phyloP scores from a whole-genome alignment of 2,113 vertebrate genomes.

The Daboia siamensis region DNA sequence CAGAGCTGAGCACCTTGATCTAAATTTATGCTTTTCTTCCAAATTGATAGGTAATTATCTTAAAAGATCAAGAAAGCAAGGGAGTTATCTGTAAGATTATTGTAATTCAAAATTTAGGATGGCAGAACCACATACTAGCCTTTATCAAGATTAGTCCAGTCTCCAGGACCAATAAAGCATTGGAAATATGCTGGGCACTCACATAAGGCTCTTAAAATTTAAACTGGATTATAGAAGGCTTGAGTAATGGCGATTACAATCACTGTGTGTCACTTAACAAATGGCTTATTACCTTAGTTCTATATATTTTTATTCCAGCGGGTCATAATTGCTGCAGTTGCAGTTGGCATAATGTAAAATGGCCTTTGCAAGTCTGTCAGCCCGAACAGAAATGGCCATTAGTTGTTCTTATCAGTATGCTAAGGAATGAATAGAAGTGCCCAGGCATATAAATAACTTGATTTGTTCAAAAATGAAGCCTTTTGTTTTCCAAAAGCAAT shows the following conservation, averaged over 20 bases:
- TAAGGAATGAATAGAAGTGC: not conserved
- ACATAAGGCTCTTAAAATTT: not conserved
- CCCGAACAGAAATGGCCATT: not conserved
- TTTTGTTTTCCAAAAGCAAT: not conserved
- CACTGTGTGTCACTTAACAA: not conserved
- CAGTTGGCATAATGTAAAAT: not conserved
- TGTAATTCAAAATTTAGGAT: not conserved
- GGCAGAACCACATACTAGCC: not conserved
- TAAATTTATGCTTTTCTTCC: not conserved
- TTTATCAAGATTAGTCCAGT: not conserved
- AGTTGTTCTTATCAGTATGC: not conserved
- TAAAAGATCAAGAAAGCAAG: not conserved
- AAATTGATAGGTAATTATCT: not conserved
- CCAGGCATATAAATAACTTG: not conserved
- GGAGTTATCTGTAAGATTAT: not conserved
- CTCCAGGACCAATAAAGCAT: not conserved
- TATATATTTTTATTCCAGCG: not conserved
- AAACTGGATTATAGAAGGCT: not conserved
- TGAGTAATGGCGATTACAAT: not conserved
- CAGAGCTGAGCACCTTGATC: not conserved
- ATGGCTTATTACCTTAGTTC: not conserved
- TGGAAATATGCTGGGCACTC: not conserved
- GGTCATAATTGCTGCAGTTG: not conserved
- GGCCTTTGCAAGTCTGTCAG: not conserved
- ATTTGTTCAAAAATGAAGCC: not conserved